Evolutionary conservation across 1,140 invertebrate genomes (phyloP), one percentile per base, ranked within the genome.

Genomic region (Tetranychus urticae): DNA sequence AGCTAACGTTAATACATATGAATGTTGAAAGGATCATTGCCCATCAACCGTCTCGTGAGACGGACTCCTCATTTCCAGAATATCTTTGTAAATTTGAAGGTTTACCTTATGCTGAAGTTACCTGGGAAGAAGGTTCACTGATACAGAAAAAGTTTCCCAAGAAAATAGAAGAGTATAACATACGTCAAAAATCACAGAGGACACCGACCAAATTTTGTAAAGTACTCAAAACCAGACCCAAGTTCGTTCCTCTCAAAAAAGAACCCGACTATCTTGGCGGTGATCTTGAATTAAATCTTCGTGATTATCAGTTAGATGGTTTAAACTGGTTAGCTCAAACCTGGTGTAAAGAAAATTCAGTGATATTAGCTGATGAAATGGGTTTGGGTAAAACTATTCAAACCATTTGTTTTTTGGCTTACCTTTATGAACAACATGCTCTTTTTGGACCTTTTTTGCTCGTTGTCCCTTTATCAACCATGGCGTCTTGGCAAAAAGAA

Each of bases 291-390:
- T 77, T 83, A 60, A 68, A 76, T 23, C 74, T 99, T 47, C 76
- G 96, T 70, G 94, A 98, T 75, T 99, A 99, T 75, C 96, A 99
- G 77, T 82, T 97, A 75, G 89, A 97, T 76, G 96, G 94, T 54
- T 77, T 99, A 5, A 98, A 98, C 77, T 99, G 96, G 96, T 78
- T 99, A 69, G 85, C 92, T 62, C 91, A 94, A 75, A 90, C 90
- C 37, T 99, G 91, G 88, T 89, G 89, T 72, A 97, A 97, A 76
- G 88, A 96, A 72, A 98, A 98, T 73, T 97, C 92, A 69, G 85
- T 88, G 33, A 98, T 99, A 72, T 76, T 99, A 65, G 94, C 94
- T 60, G 94, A 99, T 78, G 94, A 99, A 79, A 99, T 98, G 94
- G 94, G 94, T 67, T 78, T 94, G 64, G 90, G 88, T 67, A 91